Conservation (phyloP, 2,797 vertebrate species). For the Gorsachius magnificus region DNA sequence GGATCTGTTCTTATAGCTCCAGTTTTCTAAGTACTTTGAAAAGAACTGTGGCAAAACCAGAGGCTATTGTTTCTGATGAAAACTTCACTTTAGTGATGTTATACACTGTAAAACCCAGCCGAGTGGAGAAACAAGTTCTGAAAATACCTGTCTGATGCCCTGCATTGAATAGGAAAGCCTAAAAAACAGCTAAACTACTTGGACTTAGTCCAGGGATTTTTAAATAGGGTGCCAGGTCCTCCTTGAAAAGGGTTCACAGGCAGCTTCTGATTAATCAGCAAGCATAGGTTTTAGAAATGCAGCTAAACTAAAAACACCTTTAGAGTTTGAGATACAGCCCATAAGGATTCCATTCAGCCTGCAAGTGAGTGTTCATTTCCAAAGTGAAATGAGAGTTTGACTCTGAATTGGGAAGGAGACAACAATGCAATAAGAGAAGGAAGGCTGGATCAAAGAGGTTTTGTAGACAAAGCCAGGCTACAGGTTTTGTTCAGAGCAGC, state of each 20-base stretch:
- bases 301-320: constrained; percentile 34
- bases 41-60: background rate
- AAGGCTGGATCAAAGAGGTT: constrained; percentile 33
- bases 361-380: background rate
- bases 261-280: constrained; percentile 25
- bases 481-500: constrained; percentile 6
- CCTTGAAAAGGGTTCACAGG: background rate
- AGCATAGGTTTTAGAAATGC: background rate
- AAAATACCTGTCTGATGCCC: constrained; percentile 30
- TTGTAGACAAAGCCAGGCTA: background rate
- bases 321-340: background rate
- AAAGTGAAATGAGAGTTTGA: constrained; percentile 3
- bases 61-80: background rate
- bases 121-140: constrained; percentile 40
- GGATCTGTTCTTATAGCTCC: background rate
- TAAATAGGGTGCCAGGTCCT: background rate
- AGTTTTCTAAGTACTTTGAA: background rate
- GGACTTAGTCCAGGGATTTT: background rate
- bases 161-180: background rate
- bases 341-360: constrained; percentile 51
- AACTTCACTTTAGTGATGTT: background rate
- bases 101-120: background rate
- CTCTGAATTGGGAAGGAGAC: constrained; percentile 5
- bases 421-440: background rate
- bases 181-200: constrained; percentile 19